Base-by-base conservation (phyloP, 2,888 invertebrate genomes). In the Mesochorus sp. region DNA sequence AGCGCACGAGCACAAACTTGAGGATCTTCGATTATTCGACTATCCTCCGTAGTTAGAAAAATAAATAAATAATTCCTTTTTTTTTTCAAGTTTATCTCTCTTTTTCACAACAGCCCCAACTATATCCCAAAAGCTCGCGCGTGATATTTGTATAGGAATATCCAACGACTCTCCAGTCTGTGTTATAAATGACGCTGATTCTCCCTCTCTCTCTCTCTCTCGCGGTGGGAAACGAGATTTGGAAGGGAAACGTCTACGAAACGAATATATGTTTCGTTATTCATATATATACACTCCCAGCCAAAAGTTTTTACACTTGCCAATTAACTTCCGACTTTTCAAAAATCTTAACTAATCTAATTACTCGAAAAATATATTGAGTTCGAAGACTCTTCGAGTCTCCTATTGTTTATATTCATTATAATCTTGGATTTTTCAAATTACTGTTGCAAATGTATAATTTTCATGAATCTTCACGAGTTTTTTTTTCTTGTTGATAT, bases 181-280 rank as follows among this genome's bases (percentile, higher is more conserved):
- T 62, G 62, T 76, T 70, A 76, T 70, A 64, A 76, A 76, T 76
- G 75, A 76, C 68, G 62, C 75, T 34, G 28, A 55, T 67, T 67
- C 67, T 53, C 55, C 21, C 55, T 67, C 39, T 55, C 12, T 53
- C 28, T n/a, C 37, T 55, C 24, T 57, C 76, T 64, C 71, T 24
- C 59, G 59, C 47, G 47, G 51, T 55, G 55, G 42, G 55, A 55
- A 55, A 68, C 62, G 55, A 68, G 51, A 39, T n/a, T n/a, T n/a
- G n/a, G n/a, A n/a, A n/a, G n/a, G n/a, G 39, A 42, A 24, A 39
- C 61, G 61, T 44, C 61, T 28, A 61, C 61, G 19, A 21, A 1
- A 12, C 19, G 5, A 19, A 14, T 44, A 10, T 44, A 17, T 1
- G 14, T 53, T 14, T 39, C 59, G 6, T 4, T 39, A 19, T 51